These are phyloP conservation scores for Calliscelio sp. DNA, from an alignment of 2,888 invertebrate species.

Conservation along the genomic window DNA sequence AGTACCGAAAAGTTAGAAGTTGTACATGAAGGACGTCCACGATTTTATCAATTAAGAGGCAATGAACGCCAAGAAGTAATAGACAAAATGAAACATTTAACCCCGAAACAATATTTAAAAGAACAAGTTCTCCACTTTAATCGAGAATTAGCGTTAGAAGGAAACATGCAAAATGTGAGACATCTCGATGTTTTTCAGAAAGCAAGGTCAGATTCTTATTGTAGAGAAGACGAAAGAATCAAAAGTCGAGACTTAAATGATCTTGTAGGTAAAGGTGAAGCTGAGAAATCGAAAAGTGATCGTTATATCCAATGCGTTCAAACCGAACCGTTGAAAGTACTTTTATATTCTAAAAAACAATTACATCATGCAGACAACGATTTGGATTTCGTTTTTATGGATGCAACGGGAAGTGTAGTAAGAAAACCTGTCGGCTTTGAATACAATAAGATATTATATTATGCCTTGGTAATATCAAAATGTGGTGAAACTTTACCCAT, in stretches of 20 bases:
- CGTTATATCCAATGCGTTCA: conserved; percentile 16
- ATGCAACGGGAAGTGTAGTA: conserved; percentile 17
- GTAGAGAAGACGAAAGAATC: conserved; percentile 2
- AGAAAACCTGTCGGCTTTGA: background rate
- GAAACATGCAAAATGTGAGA: background rate
- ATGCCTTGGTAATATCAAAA: conserved; percentile 5
- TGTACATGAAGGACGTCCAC: background rate
- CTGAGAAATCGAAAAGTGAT: background rate
- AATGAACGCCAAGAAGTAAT: background rate
- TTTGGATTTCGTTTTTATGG: background rate
- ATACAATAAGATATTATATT: conserved; percentile 19
- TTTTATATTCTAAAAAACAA: background rate
- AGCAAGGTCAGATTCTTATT: background rate
- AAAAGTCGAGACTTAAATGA: conserved; percentile 6
- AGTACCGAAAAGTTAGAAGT: background rate
- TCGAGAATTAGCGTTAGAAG: background rate
- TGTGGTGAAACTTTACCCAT: conserved; percentile 23
- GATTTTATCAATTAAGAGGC: conserved; percentile 11
- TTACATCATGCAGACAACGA: background rate
- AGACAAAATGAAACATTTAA: background rate
- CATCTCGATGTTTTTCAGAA: background rate
- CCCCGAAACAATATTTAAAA: background rate
- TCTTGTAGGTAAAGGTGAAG: background rate
- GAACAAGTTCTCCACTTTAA: background rate
- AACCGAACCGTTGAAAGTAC: background rate